Evolutionary conservation across 2,113 vertebrate genomes (phyloP).

Genomic region (Merops nubicus): DNA sequence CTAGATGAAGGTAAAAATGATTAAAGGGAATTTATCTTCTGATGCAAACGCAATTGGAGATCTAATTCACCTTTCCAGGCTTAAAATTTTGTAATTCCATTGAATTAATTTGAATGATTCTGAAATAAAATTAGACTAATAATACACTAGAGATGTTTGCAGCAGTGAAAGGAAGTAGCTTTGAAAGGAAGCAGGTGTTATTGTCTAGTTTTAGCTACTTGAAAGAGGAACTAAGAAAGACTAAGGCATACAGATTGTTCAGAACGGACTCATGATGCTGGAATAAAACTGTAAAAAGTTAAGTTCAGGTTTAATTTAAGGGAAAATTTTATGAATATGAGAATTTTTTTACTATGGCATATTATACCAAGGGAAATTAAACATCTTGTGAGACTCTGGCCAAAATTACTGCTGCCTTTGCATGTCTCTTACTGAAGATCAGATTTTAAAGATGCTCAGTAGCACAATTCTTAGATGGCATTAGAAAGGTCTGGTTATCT

Average conservation of each 20-base stretch:
- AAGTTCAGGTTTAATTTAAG: background rate
- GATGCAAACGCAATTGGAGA: background rate
- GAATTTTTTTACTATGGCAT: background rate
- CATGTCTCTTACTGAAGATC: background rate
- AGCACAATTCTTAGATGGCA: background rate
- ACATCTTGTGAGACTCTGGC: background rate
- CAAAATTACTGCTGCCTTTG: background rate
- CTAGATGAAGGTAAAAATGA: background rate
- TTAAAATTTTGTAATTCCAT: background rate
- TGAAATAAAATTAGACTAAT: background rate
- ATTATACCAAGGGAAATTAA: background rate
- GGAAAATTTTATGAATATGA: background rate
- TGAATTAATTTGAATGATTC: background rate
- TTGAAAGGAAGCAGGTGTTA: background rate
- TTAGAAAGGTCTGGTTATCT: background rate
- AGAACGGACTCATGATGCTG: background rate
- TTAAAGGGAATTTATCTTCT: background rate
- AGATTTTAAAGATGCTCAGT: background rate
- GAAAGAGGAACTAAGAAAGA: background rate
- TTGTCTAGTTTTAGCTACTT: background rate
- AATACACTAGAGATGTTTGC: background rate
- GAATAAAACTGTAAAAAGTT: background rate
- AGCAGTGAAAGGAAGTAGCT: background rate
- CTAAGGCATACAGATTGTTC: background rate
- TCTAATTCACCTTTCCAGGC: background rate